These are phyloP conservation scores for Periophthalmodon schlosseri DNA, from an alignment of 2,113 vertebrate species.

Conservation along the genomic window DNA sequence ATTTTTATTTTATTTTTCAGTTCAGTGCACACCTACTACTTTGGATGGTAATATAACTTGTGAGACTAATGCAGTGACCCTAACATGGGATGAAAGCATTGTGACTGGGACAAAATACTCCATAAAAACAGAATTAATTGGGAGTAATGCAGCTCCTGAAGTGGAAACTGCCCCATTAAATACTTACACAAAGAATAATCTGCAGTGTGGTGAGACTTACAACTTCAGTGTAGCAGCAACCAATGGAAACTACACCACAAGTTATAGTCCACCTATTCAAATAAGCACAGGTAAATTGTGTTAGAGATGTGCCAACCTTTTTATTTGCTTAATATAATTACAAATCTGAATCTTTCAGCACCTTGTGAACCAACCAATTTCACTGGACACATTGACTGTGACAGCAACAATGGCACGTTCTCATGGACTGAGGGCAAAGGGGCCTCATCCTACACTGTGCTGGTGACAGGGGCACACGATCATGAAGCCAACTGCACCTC, in stretches of 20 bases:
- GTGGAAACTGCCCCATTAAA: slow-evolving; percentile 21
- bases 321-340: background rate
- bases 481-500: slow-evolving; percentile 61
- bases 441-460: slow-evolving; percentile 52
- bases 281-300: slow-evolving; percentile 60
- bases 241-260: slow-evolving; percentile 52
- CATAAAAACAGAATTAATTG: slow-evolving; percentile 33
- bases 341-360: slow-evolving; percentile 25
- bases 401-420: slow-evolving; percentile 57
- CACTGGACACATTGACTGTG: slow-evolving; percentile 61
- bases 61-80: slow-evolving; percentile 37
- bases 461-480: slow-evolving; percentile 55
- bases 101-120: slow-evolving; percentile 37
- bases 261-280: slow-evolving; percentile 43
- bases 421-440: slow-evolving; percentile 53
- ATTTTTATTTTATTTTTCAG: slow-evolving; percentile 31
- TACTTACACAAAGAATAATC: slow-evolving; percentile 31
- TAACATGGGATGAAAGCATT: slow-evolving; percentile 54
- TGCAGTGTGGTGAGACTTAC: slow-evolving; percentile 63
- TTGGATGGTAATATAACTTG: slow-evolving; percentile 51
- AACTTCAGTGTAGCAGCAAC: slow-evolving; percentile 44
- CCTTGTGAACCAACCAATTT: slow-evolving; percentile 66
- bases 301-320: background rate
- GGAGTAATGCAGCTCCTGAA: background rate
- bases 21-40: slow-evolving; percentile 56